These are phyloP conservation scores for Eciton burchellii DNA, from an alignment of 1,140 invertebrate genomes.

Conservation along the genomic window DNA sequence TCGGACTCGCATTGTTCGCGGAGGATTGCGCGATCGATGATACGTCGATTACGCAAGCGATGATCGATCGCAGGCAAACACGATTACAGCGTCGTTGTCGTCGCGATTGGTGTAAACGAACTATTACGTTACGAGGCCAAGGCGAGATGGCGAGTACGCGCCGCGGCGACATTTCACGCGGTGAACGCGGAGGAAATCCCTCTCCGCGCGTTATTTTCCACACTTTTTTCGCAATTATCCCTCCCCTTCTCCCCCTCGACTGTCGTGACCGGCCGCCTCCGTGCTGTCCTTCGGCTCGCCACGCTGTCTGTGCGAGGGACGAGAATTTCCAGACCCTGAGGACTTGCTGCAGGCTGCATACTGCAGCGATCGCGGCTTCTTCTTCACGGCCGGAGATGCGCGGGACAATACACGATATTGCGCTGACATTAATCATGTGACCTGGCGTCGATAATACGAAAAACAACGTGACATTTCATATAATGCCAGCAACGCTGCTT, in stretches of 20 bases:
- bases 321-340: not conserved
- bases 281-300: slow-evolving; percentile 21
- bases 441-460: not conserved
- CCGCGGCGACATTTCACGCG: slow-evolving; percentile 57
- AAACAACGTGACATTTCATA: not conserved
- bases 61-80: slow-evolving; percentile 76
- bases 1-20: slow-evolving; percentile 23
- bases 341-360: not conserved
- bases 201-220: slow-evolving; percentile 71
- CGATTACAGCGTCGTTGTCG: slow-evolving; percentile 77
- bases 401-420: not conserved
- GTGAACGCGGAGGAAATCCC: slow-evolving; percentile 79
- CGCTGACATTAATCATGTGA: not conserved
- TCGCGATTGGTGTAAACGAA: slow-evolving; percentile 75
- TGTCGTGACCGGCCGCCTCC: not conserved
- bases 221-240: slow-evolving; percentile 49
- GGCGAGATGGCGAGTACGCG: slow-evolving; percentile 75
- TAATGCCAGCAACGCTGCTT: too few species aligned
- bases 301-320: slow-evolving; percentile 26
- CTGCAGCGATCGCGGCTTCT: not conserved
- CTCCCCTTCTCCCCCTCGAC: not conserved
- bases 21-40: slow-evolving; percentile 67
- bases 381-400: not conserved
- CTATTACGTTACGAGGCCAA: slow-evolving; percentile 82
- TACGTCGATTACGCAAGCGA: slow-evolving; percentile 76